phyloP scores from a whole-genome alignment of 2,113 vertebrate genomes.

The Calidris pygmaea region DNA sequence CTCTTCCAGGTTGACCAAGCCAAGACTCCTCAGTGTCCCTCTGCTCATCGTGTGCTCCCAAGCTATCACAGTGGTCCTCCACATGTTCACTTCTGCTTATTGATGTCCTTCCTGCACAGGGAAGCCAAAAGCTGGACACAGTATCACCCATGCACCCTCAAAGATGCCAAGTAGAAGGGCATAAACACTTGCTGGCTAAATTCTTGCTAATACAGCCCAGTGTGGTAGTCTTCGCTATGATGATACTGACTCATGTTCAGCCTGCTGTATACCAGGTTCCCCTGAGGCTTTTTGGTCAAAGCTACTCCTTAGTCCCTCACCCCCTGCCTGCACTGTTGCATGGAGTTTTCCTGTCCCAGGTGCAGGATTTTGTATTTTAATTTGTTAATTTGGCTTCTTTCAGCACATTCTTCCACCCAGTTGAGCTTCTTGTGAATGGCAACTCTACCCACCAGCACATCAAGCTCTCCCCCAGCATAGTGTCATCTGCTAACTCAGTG shows the following conservation, averaged over 20 bases:
- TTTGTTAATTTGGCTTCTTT: not conserved
- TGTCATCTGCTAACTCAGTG: not conserved
- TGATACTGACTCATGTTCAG: not conserved
- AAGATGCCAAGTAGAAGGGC: not conserved
- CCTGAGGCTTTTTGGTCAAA: not conserved
- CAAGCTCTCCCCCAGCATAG: not conserved
- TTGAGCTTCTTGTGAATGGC: not conserved
- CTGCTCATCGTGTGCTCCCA: not conserved
- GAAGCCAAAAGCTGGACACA: not conserved
- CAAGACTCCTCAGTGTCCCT: not conserved
- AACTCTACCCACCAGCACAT: not conserved
- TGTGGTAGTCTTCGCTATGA: not conserved
- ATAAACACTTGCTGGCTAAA: not conserved
- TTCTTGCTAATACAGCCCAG: not conserved
- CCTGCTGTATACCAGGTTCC: not conserved
- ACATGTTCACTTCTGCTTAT: not conserved
- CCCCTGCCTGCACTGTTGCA: not conserved
- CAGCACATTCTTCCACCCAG: not conserved
- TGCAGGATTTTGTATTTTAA: not conserved
- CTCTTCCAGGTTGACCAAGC: not conserved
- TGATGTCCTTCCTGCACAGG: not conserved
- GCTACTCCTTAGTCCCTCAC: not conserved
- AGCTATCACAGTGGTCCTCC: not conserved
- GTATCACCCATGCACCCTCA: not conserved
- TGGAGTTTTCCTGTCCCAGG: not conserved